Conservation (phyloP, 1,140 invertebrate species). For the Philotrypesis tridentata region DNA sequence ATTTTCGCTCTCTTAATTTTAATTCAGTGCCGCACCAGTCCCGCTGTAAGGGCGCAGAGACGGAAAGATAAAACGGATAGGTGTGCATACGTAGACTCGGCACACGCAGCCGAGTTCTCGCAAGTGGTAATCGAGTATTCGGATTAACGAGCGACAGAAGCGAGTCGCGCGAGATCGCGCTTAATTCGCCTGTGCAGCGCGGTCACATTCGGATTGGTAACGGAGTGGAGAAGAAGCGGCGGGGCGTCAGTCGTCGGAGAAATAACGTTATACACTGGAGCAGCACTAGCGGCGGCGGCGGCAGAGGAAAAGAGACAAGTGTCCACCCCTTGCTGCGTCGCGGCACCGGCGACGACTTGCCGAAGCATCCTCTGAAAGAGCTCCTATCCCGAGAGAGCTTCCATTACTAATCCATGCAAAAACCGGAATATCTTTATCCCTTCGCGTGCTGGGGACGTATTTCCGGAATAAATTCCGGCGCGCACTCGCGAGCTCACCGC, state of each 20-base stretch:
- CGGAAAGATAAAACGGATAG: neutral
- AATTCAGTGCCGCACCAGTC: neutral
- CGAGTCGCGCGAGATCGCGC: too few species aligned
- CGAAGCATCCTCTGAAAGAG: constrained; percentile 68
- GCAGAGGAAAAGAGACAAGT: neutral
- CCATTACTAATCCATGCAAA: constrained; percentile 74
- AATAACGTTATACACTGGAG: neutral
- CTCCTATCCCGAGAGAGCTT: constrained; percentile 72
- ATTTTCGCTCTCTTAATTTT: constrained; percentile 23
- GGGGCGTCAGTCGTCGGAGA: too few species aligned
- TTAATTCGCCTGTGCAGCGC: too few species aligned
- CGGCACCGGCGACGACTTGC: constrained; percentile 55
- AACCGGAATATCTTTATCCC: constrained; percentile 74
- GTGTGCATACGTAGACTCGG: too few species aligned
- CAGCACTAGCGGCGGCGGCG: neutral
- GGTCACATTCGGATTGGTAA: too few species aligned
- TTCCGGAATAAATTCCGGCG: constrained; percentile 72
- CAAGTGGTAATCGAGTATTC: neutral
- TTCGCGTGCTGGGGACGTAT: constrained; percentile 71
- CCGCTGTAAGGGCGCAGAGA: neutral
- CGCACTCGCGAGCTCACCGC: constrained; percentile 47
- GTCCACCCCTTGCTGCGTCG: constrained; percentile 64
- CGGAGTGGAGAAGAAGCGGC: neutral
- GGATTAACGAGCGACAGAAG: neutral
- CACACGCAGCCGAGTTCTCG: neutral